Conservation (phyloP, 2,797 vertebrate species). For the Smutsia gigantea region DNA sequence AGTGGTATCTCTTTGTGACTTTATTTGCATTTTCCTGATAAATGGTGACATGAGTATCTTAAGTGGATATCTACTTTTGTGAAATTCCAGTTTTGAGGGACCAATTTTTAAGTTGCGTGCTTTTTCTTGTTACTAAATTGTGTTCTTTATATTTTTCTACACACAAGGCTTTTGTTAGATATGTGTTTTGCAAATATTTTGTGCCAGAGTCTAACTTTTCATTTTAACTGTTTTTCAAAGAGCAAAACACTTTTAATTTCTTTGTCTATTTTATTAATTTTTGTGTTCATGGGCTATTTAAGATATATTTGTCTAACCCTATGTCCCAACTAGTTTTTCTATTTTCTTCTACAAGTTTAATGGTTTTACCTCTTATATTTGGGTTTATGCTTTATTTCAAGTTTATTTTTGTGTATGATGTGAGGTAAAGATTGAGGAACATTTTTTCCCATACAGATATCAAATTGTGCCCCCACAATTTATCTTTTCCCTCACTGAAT, state of each 20-base stretch:
- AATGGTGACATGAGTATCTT: neutral
- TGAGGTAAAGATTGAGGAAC: neutral
- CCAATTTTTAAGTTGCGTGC: neutral
- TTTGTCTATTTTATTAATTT: neutral
- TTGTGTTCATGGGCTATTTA: neutral
- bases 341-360: neutral
- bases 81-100: neutral
- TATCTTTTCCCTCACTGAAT: neutral
- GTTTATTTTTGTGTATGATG: neutral
- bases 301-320: neutral
- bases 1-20: neutral
- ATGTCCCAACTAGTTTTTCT: neutral
- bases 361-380: neutral
- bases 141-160: neutral
- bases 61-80: neutral
- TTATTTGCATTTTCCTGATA: neutral
- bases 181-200: neutral
- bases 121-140: neutral
- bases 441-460: neutral
- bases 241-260: neutral
- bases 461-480: neutral
- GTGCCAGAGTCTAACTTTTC: neutral
- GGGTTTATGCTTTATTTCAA: neutral
- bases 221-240: constrained; percentile 10
- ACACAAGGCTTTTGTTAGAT: neutral